Conservation (phyloP, 2,113 vertebrate species). For the Otocyon megalotis region DNA sequence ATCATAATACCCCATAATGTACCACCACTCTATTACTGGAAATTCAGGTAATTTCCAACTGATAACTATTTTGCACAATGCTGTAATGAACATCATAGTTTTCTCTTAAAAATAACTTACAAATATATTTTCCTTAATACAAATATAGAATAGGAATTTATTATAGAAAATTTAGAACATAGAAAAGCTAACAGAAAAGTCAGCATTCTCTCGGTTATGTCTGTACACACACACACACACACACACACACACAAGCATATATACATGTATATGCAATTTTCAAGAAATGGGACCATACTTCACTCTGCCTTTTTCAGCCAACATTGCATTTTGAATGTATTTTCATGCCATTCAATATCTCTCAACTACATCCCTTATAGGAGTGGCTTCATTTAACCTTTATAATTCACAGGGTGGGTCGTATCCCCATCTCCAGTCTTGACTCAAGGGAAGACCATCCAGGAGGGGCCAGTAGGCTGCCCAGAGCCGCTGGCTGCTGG, state of each 20-base stretch:
- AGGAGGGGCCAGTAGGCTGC: background rate
- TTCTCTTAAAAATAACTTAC: slow-evolving; percentile 19
- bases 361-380: too few relatives aligned
- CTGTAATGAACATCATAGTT: background rate
- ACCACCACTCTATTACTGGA: background rate
- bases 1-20: background rate
- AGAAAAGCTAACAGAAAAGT: background rate
- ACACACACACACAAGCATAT: background rate
- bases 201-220: background rate
- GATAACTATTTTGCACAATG: background rate
- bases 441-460: background rate
- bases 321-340: background rate
- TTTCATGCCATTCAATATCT: background rate
- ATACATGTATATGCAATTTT: background rate
- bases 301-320: background rate
- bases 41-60: background rate
- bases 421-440: background rate
- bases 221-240: accelerated
- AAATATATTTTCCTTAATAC: slow-evolving; percentile 41
- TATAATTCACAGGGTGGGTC: background rate
- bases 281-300: background rate
- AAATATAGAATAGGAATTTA: slow-evolving; percentile 22
- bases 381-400: background rate
- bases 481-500: accelerated
- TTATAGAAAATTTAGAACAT: background rate